Percentiles rank a stretch among this genome's conserved stretches.
Conservation (phyloP, 2,888 invertebrate genomes). For the Rhabditoides inermis region DNA sequence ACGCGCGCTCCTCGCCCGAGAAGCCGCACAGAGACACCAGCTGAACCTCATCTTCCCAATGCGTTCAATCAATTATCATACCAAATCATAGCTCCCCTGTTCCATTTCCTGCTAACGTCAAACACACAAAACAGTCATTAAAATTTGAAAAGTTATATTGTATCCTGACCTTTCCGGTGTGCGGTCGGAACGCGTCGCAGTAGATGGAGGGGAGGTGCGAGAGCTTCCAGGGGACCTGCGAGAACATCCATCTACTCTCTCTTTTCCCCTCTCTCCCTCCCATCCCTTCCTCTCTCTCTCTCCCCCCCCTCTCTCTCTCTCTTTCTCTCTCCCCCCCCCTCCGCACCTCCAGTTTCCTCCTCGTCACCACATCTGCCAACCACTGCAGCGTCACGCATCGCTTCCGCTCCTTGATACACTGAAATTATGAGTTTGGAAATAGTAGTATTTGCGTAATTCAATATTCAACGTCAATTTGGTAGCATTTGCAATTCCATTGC, state of each 20-base stretch:
- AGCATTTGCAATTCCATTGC: no score
- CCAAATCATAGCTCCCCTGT: no score
- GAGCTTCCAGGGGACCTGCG: constrained; percentile 89
- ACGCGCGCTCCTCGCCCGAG: constrained; percentile 73
- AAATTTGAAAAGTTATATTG: not conserved
- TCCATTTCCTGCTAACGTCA: not conserved
- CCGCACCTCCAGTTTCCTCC: constrained; percentile 75
- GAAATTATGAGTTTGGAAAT: not conserved
- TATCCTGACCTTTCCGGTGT: constrained; percentile 54
- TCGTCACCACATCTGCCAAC: constrained; percentile 80
- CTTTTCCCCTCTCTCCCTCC: no score
- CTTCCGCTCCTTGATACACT: constrained; percentile 46
- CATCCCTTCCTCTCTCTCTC: no score
- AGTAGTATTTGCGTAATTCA: no score
- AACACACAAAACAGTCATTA: not conserved
- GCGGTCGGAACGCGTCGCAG: constrained; percentile 53
- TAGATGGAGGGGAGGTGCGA: constrained; percentile 70
- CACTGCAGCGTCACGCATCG: constrained; percentile 75
- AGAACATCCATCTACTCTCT: no score
- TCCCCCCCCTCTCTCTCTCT: no score
- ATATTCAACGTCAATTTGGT: no score
- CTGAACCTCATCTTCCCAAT: no score
- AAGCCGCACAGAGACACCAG: constrained; percentile 81
- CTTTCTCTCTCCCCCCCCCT: no score
- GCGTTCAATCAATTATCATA: no score